These are phyloP conservation scores for Hirtodrosophila duncani DNA, from an alignment of 2,888 invertebrate species.

Conservation along the genomic window DNA sequence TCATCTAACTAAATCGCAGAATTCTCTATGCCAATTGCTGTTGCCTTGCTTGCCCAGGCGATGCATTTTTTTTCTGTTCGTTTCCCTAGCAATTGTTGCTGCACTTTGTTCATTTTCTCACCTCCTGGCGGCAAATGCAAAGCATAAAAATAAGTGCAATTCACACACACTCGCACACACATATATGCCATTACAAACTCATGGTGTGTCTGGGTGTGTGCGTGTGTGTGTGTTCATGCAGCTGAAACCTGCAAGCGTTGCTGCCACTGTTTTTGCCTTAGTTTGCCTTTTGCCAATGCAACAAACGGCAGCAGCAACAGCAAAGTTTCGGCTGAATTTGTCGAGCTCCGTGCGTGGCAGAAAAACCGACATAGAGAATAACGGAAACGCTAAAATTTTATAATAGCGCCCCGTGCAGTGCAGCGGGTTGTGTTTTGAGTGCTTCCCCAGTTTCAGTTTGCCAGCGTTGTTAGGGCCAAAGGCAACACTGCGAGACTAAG, in stretches of 20 bases:
- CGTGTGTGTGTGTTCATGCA: constrained; percentile 8
- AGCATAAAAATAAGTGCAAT: constrained; percentile 40
- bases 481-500: too few relatives aligned
- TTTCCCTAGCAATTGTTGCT: constrained; percentile 31
- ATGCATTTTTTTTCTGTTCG: constrained; percentile 19
- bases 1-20: too few relatives aligned
- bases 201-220: constrained; percentile 4
- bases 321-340: constrained; percentile 4
- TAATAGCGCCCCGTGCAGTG: too few relatives aligned
- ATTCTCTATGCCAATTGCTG: too few relatives aligned
- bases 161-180: too few relatives aligned
- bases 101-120: constrained; percentile 36
- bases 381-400: constrained; percentile 29
- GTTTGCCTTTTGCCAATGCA: constrained; percentile 7
- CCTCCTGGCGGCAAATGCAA: constrained; percentile 34
- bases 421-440: too few relatives aligned
- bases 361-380: constrained; percentile 30
- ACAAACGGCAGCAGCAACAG: constrained; percentile 10
- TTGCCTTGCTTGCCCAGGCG: too few relatives aligned
- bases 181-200: too few relatives aligned
- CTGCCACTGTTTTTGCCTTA: not conserved
- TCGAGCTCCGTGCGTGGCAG: too few relatives aligned
- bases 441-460: too few relatives aligned
- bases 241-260: constrained; percentile 1
- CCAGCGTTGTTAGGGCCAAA: too few relatives aligned